Base-by-base conservation (phyloP, 2,797 vertebrate species). In the Parambassis ranga region DNA sequence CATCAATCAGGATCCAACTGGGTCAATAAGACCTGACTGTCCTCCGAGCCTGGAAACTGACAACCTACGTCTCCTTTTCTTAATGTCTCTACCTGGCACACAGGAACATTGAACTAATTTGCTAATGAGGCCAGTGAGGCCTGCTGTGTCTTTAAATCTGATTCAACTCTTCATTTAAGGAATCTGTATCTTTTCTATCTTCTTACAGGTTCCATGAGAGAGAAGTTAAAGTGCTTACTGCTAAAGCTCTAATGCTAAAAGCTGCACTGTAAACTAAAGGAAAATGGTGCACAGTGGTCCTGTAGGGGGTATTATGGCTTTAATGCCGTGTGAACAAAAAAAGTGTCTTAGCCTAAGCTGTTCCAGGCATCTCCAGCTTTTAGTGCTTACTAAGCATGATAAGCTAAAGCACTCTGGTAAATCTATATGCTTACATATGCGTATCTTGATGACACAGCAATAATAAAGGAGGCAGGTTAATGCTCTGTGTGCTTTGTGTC, bases 281-380 rank as follows among this genome's bases (percentile, higher is more conserved):
- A 57, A 74, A 68, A 22, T 11, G 61, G 30, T 59, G 44, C 35
- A 43, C 35, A 19, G 52, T 15, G 15, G 6, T 44, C 28, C 35
- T 24, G 16, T 7, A 23, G 53, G 27, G 52, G 55, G 69, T 56
- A 59, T 77, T 80, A 79, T 47, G 31, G 37, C 35, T 66, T 18
- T 78, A 81, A 77, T 65, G 20, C 58, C 53, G 66, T 64, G 77
- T 62, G 72, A 81, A 77, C 55, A 58, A 77, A 76, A n/a, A 74
- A 77, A 64, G 70, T 62, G 62, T 77, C 73, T 84, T 70, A 64
- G 50, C 55, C 67, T 82, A 83, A 84, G 72, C 81, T 75, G 73
- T 66, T 66, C 60, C 65, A 69, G 61, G 18, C 73, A 68, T 73
- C 56, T 46, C 49, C 65, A 65, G 76, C 71, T 65, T 76, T 85